Evolutionary conservation across 1,140 invertebrate genomes (phyloP), one percentile per base, ranked within the genome.

Genomic region (Panulirus ornatus): DNA sequence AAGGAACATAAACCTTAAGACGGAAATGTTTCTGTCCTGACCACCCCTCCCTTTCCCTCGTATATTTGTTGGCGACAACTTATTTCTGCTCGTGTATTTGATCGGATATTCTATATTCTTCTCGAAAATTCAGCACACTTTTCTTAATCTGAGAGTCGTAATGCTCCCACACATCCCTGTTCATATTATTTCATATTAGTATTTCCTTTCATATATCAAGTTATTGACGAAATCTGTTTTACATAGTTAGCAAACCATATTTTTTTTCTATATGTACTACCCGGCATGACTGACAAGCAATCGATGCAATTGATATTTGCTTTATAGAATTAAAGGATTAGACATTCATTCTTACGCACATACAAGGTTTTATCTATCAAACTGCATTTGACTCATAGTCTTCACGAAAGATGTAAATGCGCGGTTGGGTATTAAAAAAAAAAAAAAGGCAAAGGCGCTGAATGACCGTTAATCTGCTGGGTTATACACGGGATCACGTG

Each of bases 31-130:
- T 58, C 54, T 58, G 14, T 19, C 22, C 5, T 47, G 44, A 5
- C 44, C 44, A 47, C 44, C 14, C 44, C 14, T 58, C 54, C 22
- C 22, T 58, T 11, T 58, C 54, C 19, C 19, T 58, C 54, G 19
- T 58, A 58, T 58, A 58, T 58, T 58, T 58, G 54, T 58, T 58
- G 22, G 54, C 54, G 54, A 58, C 54, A 58, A 22, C 54, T 58
- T 3, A 58, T 58, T 14, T 58, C 54, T 58, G 11, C 54, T 58
- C 54, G 2, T 58, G 19, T 58, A 19, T 58, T 22, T 58, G 22
- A 3, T 22, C 19, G 19, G 11, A 58, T 2, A 22, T 58, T 19
- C 3, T 19, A 58, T 19, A 3, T 22, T 58, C 22, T 58, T 22
- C 3, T 14, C 19, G 3, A 19, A 19, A 19, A 19, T 58, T 22